phyloP scores from a whole-genome alignment of 2,888 invertebrate species.

The Troglohyphantes excavatus region DNA sequence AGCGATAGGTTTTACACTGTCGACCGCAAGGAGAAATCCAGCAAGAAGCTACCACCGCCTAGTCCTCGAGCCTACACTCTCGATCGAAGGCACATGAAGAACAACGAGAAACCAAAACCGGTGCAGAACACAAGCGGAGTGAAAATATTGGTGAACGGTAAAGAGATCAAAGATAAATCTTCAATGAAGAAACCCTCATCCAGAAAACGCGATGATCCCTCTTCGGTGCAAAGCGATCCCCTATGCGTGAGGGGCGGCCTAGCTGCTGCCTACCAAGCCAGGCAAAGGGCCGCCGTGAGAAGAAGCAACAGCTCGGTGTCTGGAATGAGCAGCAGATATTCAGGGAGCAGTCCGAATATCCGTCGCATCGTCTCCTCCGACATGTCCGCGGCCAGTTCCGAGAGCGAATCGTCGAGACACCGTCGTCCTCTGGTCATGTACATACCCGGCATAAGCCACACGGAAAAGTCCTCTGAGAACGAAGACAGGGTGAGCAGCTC shows the following conservation, averaged over 20 bases:
- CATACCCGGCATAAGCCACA: conserved; percentile 79
- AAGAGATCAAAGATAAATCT: conserved; percentile 69
- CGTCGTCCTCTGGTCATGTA: conserved; percentile 80
- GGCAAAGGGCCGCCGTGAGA: conserved; percentile 77
- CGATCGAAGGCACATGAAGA: conserved; percentile 62
- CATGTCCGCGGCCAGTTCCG: conserved; percentile 78
- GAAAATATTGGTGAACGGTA: conserved; percentile 77
- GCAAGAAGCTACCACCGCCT: conserved; percentile 55
- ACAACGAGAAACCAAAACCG: conserved; percentile 68
- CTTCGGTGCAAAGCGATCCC: conserved; percentile 75
- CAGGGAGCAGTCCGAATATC: conserved; percentile 56
- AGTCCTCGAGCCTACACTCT: conserved; percentile 71
- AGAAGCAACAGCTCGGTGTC: conserved; percentile 72
- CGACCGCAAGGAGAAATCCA: conserved; percentile 61
- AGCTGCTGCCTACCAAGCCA: conserved; percentile 80
- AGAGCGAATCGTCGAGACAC: conserved; percentile 72
- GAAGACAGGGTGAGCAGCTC: conserved; percentile 77
- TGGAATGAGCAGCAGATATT: conserved; percentile 60
- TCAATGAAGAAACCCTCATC: conserved; percentile 13
- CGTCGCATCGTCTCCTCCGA: conserved; percentile 66
- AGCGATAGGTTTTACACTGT: conserved; percentile 72
- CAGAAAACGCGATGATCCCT: conserved; percentile 71
- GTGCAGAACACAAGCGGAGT: conserved; percentile 71
- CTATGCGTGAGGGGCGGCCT: conserved; percentile 79
- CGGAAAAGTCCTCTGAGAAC: conserved; percentile 70